These are phyloP conservation scores for Graphium colonna DNA, from an alignment of 2,888 invertebrate genomes.

Conservation along the genomic window DNA sequence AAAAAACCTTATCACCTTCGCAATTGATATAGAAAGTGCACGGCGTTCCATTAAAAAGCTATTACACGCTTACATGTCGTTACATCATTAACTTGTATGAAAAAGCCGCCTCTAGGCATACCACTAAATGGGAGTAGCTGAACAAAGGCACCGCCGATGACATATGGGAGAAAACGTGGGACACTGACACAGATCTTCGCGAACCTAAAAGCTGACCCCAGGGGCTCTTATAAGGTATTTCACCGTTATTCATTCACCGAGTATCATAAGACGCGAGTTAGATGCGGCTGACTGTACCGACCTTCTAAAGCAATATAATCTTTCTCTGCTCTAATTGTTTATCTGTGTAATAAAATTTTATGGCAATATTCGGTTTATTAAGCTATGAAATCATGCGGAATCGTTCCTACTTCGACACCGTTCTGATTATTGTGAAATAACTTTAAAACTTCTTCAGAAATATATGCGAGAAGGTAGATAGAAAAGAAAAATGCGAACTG, in stretches of 20 bases:
- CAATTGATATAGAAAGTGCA: constrained; percentile 62
- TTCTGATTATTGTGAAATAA: too few relatives aligned
- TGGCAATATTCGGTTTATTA: not conserved
- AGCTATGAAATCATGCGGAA: too few relatives aligned
- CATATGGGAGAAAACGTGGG: constrained; percentile 68
- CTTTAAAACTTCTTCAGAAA: too few relatives aligned
- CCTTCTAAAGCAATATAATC: constrained; percentile 5
- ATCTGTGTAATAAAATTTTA: constrained; percentile 2
- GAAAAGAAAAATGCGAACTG: too few relatives aligned
- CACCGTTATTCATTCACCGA: constrained; percentile 63
- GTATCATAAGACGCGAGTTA: constrained; percentile 41
- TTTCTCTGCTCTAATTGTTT: not conserved
- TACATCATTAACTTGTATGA: constrained; percentile 39
- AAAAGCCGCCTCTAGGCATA: constrained; percentile 36
- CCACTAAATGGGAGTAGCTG: constrained; percentile 39
- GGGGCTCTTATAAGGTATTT: constrained; percentile 68
- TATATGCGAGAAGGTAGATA: too few relatives aligned
- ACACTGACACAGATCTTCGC: constrained; percentile 70
- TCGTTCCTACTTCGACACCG: too few relatives aligned
- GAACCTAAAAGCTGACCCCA: constrained; percentile 67
- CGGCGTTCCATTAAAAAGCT: constrained; percentile 45
- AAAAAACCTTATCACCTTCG: constrained; percentile 36
- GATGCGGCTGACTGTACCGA: constrained; percentile 16
- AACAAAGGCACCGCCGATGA: constrained; percentile 38
- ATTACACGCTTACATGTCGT: constrained; percentile 39